Conservation (phyloP, 2,797 vertebrate species). For the Eidolon dupreanum region DNA sequence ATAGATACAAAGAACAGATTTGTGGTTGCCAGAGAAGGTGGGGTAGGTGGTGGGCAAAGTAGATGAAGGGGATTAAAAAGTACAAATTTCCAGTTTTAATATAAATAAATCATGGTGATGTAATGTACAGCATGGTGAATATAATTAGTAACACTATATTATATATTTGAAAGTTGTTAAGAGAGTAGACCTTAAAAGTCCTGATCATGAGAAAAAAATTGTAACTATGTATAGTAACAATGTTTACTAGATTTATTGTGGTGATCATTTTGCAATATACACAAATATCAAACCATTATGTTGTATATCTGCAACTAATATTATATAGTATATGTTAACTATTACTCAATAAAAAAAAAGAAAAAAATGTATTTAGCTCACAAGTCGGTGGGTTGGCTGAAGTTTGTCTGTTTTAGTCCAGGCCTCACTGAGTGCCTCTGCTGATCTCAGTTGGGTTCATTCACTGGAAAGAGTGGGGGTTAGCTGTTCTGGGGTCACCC, state of each 20-base stretch:
- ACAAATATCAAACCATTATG: background rate
- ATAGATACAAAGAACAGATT: background rate
- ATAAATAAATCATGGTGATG: background rate
- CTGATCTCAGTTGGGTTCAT: background rate
- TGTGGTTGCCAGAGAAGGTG: too few relatives aligned
- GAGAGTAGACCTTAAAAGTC: too few relatives aligned
- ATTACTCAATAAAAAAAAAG: background rate
- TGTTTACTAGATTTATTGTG: too few relatives aligned
- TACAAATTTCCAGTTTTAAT: background rate
- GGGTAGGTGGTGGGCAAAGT: background rate
- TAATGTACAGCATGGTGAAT: too few relatives aligned
- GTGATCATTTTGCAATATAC: too few relatives aligned
- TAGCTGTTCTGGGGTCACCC: background rate
- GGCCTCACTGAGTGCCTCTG: background rate
- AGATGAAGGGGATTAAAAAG: background rate
- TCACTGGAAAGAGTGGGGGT: background rate
- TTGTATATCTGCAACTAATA: background rate
- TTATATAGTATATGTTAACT: background rate
- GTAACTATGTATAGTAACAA: too few relatives aligned
- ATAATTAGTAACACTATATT: background rate
- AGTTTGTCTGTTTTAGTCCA: background rate
- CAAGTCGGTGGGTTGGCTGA: background rate
- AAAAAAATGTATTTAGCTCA: background rate
- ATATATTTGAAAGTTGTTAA: background rate
- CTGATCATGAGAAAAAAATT: too few relatives aligned